Evolutionary conservation across 2,888 invertebrate species (phyloP), one percentile per base, ranked within the genome.

Genomic region (Odontocolon sp.): DNA sequence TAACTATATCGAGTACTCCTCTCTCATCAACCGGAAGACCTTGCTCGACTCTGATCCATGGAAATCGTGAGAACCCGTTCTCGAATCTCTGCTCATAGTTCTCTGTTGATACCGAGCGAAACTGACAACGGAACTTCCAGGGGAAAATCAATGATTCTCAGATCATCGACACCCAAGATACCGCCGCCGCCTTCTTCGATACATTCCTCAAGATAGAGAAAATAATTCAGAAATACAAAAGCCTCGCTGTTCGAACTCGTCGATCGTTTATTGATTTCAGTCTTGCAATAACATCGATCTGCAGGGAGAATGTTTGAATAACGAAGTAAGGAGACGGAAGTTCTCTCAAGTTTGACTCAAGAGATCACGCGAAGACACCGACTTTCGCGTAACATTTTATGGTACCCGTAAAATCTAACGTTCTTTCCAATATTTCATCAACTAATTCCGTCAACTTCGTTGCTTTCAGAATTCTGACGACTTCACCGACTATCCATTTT

Each of bases 1-100:
- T n/a, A n/a, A n/a, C n/a, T n/a, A n/a, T n/a, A n/a, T n/a, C n/a
- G n/a, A n/a, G n/a, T n/a, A 96, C 90, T 16, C 95, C 95, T 33
- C 98, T 93, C 70, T 95, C 94, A 88, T 99, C 99, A 61, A 95
- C 89, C 0, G 98, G 97, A 67, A 99, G 91, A 42, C 86, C 86
- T 28, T 98, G 98, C 84, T 98, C 97, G 11, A 99, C 94, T 81
- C 86, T 98, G 97, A 90, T 99, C 99, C 95, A 99, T 98, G 74
- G 99, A 98, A 0, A 98, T 94, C 0, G 99, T 95, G 59, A 99
- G 92, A 16, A 99, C 97, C 99, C 99, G 99, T 90, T 99, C 99
- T 71, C 97, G 95, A 2, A 96, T 94, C 85, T 96, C 96, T 85
- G 98, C 98, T 82, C 98, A 95, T 76, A 95, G 91, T 69, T 94